phyloP scores from a whole-genome alignment of 2,888 invertebrate species.

The Agrotis clavis region DNA sequence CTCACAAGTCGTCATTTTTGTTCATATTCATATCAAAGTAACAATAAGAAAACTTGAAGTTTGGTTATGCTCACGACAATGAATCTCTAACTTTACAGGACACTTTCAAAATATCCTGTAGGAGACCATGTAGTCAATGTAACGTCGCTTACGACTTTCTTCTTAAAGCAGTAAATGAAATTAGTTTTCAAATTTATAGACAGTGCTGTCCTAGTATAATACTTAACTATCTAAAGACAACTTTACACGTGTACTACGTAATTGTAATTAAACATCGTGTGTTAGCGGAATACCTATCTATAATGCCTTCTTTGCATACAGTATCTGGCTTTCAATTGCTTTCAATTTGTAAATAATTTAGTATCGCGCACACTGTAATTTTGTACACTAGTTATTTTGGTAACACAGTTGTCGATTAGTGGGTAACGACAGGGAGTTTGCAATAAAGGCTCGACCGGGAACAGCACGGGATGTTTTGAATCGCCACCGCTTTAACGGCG shows the following conservation, averaged over 20 bases:
- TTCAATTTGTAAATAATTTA: conserved; percentile 65
- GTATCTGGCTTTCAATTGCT: conserved; percentile 7
- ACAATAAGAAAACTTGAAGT: conserved; percentile 5
- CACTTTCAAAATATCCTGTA: conserved; percentile 39
- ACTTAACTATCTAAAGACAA: conserved; percentile 20
- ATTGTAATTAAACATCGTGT: conserved; percentile 18
- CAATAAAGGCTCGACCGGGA: conserved; percentile 84
- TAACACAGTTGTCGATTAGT: conserved; percentile 89
- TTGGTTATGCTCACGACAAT: conserved; percentile 19
- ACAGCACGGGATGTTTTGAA: conserved; percentile 89
- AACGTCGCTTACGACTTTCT: conserved; percentile 27
- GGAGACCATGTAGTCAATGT: conserved; percentile 33
- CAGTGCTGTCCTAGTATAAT: conserved; percentile 16
- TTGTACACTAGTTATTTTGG: conserved; percentile 85
- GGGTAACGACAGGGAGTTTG: conserved; percentile 84
- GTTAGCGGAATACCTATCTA: conserved; percentile 16
- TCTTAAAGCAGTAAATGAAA: conserved; percentile 35
- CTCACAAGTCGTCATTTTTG: too few species aligned
- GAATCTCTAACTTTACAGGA: conserved; percentile 34
- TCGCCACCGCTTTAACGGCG: conserved; percentile 87
- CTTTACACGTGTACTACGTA: conserved; percentile 18
- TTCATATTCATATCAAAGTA: too few species aligned
- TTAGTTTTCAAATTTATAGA: conserved; percentile 30
- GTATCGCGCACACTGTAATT: conserved; percentile 65
- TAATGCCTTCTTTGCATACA: not conserved